These are phyloP conservation scores for Cydia strobilella DNA, from an alignment of 1,140 invertebrate species.

Conservation along the genomic window DNA sequence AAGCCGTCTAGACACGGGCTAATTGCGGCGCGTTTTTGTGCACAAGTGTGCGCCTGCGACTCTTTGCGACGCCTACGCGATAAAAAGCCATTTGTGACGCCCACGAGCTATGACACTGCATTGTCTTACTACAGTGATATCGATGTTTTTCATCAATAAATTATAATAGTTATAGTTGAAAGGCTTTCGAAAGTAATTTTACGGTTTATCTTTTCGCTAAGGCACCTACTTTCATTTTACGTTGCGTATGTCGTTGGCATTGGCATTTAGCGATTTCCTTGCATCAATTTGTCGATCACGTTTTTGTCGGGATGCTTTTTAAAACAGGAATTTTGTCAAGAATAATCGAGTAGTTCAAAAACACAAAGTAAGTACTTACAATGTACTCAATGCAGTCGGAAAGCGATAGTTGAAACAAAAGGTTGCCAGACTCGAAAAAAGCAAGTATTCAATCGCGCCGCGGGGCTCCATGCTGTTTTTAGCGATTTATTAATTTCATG, in stretches of 20 bases:
- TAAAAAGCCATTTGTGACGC: slow-evolving; percentile 20
- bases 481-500: slow-evolving; percentile 8
- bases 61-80: slow-evolving; percentile 21
- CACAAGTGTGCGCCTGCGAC: slow-evolving; percentile 20
- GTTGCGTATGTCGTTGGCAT: not conserved
- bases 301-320: not conserved
- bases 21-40: slow-evolving; percentile 28
- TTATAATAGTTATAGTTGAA: not conserved
- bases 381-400: not conserved
- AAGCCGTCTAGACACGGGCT: slow-evolving; percentile 31
- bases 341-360: not conserved
- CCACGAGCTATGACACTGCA: slow-evolving; percentile 14
- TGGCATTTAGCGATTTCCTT: not conserved
- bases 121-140: slow-evolving; percentile 12
- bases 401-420: slow-evolving; percentile 1
- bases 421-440: slow-evolving; percentile 8
- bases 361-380: not conserved
- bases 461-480: not conserved
- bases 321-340: not conserved
- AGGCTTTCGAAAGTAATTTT: slow-evolving; percentile 8
- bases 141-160: slow-evolving; percentile 23
- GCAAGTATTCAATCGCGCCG: not conserved
- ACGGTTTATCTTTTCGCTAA: not conserved
- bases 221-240: no score
- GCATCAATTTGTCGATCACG: not conserved